phyloP scores from a whole-genome alignment of 1,140 invertebrate species.

The Brachionus rubens region DNA sequence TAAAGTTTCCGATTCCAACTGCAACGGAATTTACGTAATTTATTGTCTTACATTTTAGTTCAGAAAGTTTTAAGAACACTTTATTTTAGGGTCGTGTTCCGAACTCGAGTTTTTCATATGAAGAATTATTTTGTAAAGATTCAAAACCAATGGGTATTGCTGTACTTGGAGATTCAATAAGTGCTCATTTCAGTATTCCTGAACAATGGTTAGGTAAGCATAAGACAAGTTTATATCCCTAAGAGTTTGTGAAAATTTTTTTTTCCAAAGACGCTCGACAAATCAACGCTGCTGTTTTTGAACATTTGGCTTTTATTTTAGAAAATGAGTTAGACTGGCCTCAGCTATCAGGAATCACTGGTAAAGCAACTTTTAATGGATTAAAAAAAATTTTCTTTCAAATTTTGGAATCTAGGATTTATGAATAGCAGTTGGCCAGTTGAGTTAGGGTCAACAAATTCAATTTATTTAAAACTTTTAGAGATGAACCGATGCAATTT shows the following conservation, averaged over 20 bases:
- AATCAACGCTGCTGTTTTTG: conserved; percentile 53
- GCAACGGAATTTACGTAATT: conserved; percentile 63
- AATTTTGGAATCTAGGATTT: neutral
- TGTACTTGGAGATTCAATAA: conserved; percentile 63
- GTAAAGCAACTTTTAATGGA: conserved; percentile 49
- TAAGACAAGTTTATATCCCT: too few relatives aligned
- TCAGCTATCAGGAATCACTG: conserved; percentile 62
- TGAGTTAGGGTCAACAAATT: conserved; percentile 53
- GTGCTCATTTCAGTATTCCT: conserved; percentile 64
- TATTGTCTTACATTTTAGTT: neutral
- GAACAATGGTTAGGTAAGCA: conserved; percentile 60
- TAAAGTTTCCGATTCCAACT: conserved; percentile 58
- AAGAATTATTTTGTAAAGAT: conserved; percentile 58
- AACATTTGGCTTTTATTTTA: conserved; percentile 57
- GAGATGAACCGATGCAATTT: conserved; percentile 63
- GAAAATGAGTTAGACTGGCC: conserved; percentile 64
- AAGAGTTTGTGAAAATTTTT: too few relatives aligned
- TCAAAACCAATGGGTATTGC: conserved; percentile 57
- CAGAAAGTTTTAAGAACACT: too few relatives aligned
- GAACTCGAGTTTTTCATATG: conserved; percentile 52
- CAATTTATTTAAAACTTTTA: conserved; percentile 54
- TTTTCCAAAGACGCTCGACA: conserved; percentile 7
- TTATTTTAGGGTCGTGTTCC: conserved; percentile 2
- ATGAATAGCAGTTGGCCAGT: conserved; percentile 53
- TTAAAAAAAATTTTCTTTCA: neutral